Percentiles rank a stretch among this genome's conserved stretches.
Conservation (phyloP, 2,797 vertebrate genomes). For the Falco cherrug region DNA sequence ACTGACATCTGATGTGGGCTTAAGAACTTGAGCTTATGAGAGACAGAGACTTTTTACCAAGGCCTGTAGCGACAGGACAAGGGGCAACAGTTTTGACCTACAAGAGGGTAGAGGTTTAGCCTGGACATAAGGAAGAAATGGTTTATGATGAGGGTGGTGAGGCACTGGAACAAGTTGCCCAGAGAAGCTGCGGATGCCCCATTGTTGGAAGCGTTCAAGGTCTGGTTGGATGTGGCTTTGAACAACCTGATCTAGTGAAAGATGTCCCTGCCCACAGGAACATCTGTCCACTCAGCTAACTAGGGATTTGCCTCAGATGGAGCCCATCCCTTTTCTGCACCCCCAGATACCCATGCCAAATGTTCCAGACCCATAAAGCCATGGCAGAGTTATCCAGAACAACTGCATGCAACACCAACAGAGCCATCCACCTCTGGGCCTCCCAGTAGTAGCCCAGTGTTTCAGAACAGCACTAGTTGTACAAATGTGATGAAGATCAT, state of each 20-base stretch:
- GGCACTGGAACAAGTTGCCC: no score
- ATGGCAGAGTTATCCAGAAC: neutral
- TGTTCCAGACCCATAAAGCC: neutral
- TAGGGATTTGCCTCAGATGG: neutral
- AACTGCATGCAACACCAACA: neutral
- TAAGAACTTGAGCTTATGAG: neutral
- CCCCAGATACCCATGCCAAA: neutral
- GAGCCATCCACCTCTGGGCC: neutral
- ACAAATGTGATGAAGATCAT: neutral
- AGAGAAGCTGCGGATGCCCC: no score
- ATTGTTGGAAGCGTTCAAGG: neutral
- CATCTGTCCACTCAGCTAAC: neutral
- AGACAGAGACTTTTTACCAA: neutral
- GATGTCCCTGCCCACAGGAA: neutral
- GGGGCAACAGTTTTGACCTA: no score
- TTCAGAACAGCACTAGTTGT: neutral
- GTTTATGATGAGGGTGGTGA: no score
- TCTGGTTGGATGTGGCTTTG: neutral
- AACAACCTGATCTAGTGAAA: neutral
- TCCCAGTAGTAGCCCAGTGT: neutral
- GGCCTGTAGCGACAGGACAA: no score
- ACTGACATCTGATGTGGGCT: neutral
- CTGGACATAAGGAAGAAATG: no score
- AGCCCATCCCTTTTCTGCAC: neutral
- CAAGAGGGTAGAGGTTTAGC: no score